Evolutionary conservation across 2,888 invertebrate species (phyloP).

Genomic region (Caradrina clavipalpis): DNA sequence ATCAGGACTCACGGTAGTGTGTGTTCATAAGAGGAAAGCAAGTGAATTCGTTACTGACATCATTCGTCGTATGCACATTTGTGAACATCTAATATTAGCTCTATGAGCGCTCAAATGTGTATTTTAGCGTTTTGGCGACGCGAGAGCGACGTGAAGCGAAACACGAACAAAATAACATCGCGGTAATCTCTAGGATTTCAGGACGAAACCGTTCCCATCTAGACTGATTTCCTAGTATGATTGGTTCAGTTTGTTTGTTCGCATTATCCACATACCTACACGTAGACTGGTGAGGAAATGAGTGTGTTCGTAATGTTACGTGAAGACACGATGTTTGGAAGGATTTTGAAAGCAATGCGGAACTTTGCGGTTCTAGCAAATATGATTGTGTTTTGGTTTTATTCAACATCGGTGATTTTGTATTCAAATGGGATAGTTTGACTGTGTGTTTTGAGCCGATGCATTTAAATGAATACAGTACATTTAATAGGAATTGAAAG

Average conservation of each 20-base stretch:
- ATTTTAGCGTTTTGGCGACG: constrained; percentile 73
- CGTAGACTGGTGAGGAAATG: constrained; percentile 39
- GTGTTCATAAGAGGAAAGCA: constrained; percentile 43
- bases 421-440: neutral
- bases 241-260: constrained; percentile 40
- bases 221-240: constrained; percentile 45
- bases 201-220: constrained; percentile 45
- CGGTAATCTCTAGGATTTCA: constrained; percentile 56
- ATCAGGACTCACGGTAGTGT: constrained; percentile 16
- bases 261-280: constrained; percentile 18
- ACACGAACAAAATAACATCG: constrained; percentile 44
- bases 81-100: constrained; percentile 77
- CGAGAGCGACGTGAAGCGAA: constrained; percentile 59
- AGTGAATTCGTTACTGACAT: constrained; percentile 73
- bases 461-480: neutral
- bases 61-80: constrained; percentile 72
- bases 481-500: neutral
- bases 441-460: neutral
- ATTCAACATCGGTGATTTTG: neutral
- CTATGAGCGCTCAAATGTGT: constrained; percentile 68
- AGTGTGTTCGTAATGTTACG: constrained; percentile 10
- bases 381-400: constrained; percentile 6
- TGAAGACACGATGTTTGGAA: constrained; percentile 22
- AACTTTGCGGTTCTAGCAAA: constrained; percentile 24
- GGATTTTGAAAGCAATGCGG: constrained; percentile 34